Evolutionary conservation across 1,140 invertebrate species (phyloP), one percentile per base, ranked within the genome.

Genomic region (Heliconius nattereri): DNA sequence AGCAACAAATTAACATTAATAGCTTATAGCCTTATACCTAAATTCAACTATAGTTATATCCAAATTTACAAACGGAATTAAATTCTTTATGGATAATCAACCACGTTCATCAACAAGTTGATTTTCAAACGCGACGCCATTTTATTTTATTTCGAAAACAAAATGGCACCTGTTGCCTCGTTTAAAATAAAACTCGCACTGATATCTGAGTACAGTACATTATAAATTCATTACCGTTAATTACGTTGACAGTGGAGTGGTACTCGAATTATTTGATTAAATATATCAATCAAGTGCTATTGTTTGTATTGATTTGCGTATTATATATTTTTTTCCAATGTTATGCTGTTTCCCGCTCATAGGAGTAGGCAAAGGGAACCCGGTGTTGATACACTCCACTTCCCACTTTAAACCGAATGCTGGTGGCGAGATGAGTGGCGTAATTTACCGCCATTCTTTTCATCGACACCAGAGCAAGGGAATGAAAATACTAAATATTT

Each of bases 161-260:
- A 66, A 66, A 66, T 66, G 60, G 60, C 26, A 66, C 60, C 60
- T 66, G 60, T 66, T 66, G 60, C 60, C 26, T 66, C 13, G 60
- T 66, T 26, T 66, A 29, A 66, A 66, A 66, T 66, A 66, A 66
- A 66, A 66, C 26, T 16, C 60, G 13, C 60, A 6, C 23, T 66
- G 60, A 66, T 29, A 19, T 66, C 29, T 29, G 11, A 66, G 60
- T 66, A 29, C 8, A 26, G 26, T 29, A 66, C 60, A 76, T 76
- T 66, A 76, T 60, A 76, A 76, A 76, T 76, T 45, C 23, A 40
- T 76, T 76, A 66, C 35, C 57, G 20, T 32, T 75, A 75, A 75
- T 76, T 76, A 7, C 60, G 13, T 9, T 66, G 60, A 26, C 60
- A 16, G 60, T 13, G 60, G 13, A 66, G 26, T 13, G 26, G 60